These are phyloP conservation scores for Clunio marinus DNA, from an alignment of 2,888 invertebrate species.

Conservation along the genomic window DNA sequence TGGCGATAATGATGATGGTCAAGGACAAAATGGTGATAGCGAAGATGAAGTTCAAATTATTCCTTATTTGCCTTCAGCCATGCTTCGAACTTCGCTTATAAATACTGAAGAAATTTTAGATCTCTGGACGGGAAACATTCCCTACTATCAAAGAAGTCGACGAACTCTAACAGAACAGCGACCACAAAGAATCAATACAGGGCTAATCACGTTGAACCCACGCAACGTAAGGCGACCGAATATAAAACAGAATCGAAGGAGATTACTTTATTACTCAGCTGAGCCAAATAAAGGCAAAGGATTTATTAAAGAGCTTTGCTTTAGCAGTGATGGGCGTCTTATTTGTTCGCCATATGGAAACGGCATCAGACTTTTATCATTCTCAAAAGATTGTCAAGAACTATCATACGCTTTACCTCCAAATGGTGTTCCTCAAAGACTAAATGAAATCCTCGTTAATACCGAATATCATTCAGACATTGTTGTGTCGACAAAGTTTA, in stretches of 20 bases:
- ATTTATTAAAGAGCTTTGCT: slow-evolving; percentile 89
- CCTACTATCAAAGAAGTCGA: slow-evolving; percentile 26
- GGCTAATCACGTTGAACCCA: neutral
- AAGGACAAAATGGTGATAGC: neutral
- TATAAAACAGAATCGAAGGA: slow-evolving; percentile 59
- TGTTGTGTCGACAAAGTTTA: slow-evolving; percentile 86
- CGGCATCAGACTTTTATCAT: slow-evolving; percentile 79
- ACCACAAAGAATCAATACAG: slow-evolving; percentile 25
- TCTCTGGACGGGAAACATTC: slow-evolving; percentile 32
- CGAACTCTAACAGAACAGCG: slow-evolving; percentile 19
- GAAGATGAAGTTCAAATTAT: slow-evolving; percentile 35
- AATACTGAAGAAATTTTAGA: slow-evolving; percentile 36
- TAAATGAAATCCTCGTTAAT: slow-evolving; percentile 66
- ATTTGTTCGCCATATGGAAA: slow-evolving; percentile 86
- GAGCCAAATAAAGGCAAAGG: slow-evolving; percentile 87
- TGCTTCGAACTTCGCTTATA: slow-evolving; percentile 26
- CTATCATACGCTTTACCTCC: slow-evolving; percentile 61
- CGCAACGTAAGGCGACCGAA: slow-evolving; percentile 2
- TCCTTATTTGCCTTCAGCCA: slow-evolving; percentile 14
- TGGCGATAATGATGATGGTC: slow-evolving; percentile 4
- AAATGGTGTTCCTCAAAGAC: slow-evolving; percentile 49
- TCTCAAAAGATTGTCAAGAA: slow-evolving; percentile 73
- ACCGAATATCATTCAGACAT: slow-evolving; percentile 71
- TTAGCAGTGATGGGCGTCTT: slow-evolving; percentile 83
- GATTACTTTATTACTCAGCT: slow-evolving; percentile 76